Evolutionary conservation across 2,888 invertebrate genomes (phyloP).

Genomic region (Mongoloraphidia duomilia): DNA sequence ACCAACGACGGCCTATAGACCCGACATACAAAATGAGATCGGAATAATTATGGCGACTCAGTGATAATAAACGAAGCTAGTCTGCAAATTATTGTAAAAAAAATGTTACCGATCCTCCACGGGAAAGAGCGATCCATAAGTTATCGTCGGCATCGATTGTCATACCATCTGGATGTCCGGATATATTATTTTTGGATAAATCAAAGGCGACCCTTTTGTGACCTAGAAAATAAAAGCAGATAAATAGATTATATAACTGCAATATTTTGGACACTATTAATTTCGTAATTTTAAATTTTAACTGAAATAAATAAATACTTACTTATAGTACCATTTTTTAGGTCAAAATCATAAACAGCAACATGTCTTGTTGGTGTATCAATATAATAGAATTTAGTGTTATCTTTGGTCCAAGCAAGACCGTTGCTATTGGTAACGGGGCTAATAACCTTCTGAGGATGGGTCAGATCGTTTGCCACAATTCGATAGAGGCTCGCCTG

Average conservation of each 20-base stretch:
- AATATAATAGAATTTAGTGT: conserved; percentile 60
- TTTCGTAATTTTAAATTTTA: conserved; percentile 6
- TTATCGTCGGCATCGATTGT: conserved; percentile 64
- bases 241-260: conserved; percentile 1
- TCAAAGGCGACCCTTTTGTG: conserved; percentile 43
- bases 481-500: conserved; percentile 45
- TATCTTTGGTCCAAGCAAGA: conserved; percentile 57
- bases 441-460: conserved; percentile 21
- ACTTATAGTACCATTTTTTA: conserved; percentile 42
- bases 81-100: too few relatives aligned
- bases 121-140: conserved; percentile 57
- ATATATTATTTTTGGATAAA: conserved; percentile 37
- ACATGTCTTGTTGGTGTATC: conserved; percentile 54
- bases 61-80: too few relatives aligned
- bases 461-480: conserved; percentile 24
- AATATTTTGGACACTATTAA: conserved; percentile 1
- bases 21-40: too few relatives aligned
- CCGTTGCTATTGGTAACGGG: conserved; percentile 63
- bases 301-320: conserved; percentile 22
- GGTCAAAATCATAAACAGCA: conserved; percentile 54
- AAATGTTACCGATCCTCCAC: conserved; percentile 50
- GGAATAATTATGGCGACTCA: too few relatives aligned
- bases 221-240: conserved; percentile 30
- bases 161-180: conserved; percentile 59
- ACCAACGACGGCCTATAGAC: too few relatives aligned